Evolutionary conservation across 2,888 invertebrate genomes (phyloP).

Genomic region (Nezara viridula): DNA sequence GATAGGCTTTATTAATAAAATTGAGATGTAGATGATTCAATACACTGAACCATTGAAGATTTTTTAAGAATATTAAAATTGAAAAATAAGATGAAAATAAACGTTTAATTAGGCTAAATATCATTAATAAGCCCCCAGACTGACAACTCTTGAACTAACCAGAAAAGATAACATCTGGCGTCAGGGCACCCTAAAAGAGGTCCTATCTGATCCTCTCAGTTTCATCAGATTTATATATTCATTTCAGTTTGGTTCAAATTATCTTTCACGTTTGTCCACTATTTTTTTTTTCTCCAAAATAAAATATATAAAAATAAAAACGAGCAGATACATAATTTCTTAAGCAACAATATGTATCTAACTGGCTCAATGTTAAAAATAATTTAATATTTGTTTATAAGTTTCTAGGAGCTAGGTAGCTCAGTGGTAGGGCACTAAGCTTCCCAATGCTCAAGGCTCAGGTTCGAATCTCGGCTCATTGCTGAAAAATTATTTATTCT

Average conservation of each 20-base stretch:
- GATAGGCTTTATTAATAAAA: too few species aligned
- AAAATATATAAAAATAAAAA: not conserved
- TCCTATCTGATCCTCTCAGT: not conserved
- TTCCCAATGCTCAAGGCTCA: too few species aligned
- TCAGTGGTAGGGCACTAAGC: too few species aligned
- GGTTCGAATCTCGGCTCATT: too few species aligned
- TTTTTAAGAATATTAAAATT: not conserved
- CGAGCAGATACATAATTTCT: not conserved
- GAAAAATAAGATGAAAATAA: not conserved
- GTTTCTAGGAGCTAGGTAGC: too few species aligned
- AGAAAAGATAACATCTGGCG: not conserved
- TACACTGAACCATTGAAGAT: too few species aligned
- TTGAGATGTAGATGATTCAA: too few species aligned
- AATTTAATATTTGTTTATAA: not conserved
- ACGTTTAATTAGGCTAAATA: too few species aligned
- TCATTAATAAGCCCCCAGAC: not conserved
- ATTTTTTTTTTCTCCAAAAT: not conserved
- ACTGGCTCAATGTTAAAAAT: too few species aligned
- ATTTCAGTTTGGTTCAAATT: not conserved
- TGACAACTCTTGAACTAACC: not conserved
- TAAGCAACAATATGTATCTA: not conserved
- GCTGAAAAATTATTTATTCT: too few species aligned
- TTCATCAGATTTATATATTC: slow-evolving; percentile 13
- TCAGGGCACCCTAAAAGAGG: not conserved
- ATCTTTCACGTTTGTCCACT: not conserved